These are phyloP conservation scores for Pseudorhombus dupliciocellatus DNA, from an alignment of 2,113 vertebrate genomes.

Conservation along the genomic window DNA sequence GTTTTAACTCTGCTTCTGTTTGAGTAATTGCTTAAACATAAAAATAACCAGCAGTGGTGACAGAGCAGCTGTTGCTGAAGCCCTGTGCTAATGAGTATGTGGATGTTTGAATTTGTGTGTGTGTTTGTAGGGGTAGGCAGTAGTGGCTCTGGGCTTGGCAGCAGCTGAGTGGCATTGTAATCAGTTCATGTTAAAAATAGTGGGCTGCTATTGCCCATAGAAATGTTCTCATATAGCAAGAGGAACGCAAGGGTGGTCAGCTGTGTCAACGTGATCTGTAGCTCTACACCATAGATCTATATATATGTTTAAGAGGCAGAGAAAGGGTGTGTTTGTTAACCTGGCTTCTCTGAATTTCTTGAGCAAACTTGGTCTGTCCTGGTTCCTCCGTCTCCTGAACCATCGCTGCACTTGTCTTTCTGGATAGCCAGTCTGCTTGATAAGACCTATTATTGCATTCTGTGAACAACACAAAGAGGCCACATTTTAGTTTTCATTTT, in stretches of 20 bases:
- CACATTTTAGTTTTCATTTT: neutral
- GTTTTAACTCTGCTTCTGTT: constrained; percentile 25
- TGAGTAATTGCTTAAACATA: constrained; percentile 16
- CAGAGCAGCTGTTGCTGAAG: constrained; percentile 23
- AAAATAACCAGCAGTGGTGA: constrained; percentile 45
- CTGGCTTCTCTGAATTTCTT: constrained; percentile 96
- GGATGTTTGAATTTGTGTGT: constrained; percentile 9
- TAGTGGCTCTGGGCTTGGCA: constrained; percentile 6
- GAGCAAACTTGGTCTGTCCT: constrained; percentile 91
- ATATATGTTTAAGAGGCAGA: neutral
- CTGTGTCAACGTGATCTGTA: constrained; percentile 20
- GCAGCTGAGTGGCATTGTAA: constrained; percentile 37
- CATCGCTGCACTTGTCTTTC: constrained; percentile 90
- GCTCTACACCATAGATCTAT: neutral
- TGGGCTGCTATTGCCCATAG: constrained; percentile 39
- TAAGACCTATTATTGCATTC: constrained; percentile 72
- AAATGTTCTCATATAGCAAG: constrained; percentile 44
- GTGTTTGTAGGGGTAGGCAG: neutral
- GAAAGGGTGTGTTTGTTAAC: constrained; percentile 63
- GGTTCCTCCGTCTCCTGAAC: constrained; percentile 94
- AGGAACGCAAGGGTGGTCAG: constrained; percentile 29
- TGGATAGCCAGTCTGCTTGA: constrained; percentile 77
- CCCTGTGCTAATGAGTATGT: constrained; percentile 30
- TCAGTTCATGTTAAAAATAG: constrained; percentile 64
- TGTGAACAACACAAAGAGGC: constrained; percentile 35